These are phyloP conservation scores for Anomalospiza imberbis DNA, from an alignment of 2,797 vertebrate genomes.

Conservation along the genomic window DNA sequence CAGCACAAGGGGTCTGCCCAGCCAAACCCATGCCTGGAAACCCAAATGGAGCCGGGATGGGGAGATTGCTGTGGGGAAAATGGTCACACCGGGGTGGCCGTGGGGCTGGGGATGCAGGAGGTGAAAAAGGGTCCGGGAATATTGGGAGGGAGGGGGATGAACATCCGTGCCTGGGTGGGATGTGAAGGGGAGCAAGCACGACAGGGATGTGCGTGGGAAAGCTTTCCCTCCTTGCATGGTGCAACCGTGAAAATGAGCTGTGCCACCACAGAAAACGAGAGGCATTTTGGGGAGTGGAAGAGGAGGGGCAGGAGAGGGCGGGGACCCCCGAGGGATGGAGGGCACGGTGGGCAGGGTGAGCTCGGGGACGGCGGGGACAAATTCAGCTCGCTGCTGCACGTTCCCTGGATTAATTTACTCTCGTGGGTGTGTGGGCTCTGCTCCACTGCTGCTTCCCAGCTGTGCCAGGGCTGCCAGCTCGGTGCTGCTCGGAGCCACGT, in stretches of 20 bases:
- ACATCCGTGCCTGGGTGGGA: not conserved
- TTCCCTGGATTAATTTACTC: not conserved
- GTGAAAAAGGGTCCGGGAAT: not conserved
- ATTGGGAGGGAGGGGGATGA: not conserved
- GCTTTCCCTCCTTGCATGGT: not conserved
- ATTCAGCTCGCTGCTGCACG: accelerated
- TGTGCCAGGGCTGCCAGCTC: not conserved
- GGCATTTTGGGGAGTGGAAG: not conserved
- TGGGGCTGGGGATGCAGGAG: not conserved
- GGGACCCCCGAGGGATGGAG: accelerated
- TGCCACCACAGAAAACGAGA: accelerated
- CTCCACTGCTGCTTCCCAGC: accelerated
- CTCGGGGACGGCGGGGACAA: accelerated
- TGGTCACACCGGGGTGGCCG: accelerated
- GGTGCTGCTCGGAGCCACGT: not conserved
- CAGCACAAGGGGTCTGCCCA: not conserved
- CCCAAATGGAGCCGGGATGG: not conserved
- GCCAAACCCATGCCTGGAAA: not conserved
- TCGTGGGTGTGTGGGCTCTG: accelerated
- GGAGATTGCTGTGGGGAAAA: not conserved
- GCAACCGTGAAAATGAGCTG: not conserved
- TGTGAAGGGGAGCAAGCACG: not conserved
- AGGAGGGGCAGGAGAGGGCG: not conserved
- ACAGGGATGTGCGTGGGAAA: not conserved
- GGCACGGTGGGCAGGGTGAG: not conserved